Percentiles rank a stretch among this genome's conserved stretches.
Conservation (phyloP, 2,113 vertebrate species). For the Tachysurus vachellii region DNA sequence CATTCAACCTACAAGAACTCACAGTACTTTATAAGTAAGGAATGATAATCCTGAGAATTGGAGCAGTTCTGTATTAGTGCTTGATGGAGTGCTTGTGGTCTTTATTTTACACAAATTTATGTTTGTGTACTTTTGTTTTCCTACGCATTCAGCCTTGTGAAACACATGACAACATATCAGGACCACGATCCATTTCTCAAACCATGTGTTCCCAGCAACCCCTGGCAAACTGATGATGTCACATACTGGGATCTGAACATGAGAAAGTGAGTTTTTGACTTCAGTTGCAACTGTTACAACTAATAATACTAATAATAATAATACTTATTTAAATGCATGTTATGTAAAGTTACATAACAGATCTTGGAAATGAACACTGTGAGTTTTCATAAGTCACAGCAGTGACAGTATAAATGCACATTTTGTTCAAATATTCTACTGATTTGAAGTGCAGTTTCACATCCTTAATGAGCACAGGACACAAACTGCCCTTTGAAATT, state of each 20-base stretch:
- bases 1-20: not conserved
- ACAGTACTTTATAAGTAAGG: not conserved
- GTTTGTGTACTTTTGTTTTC: not conserved
- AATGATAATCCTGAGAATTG: not conserved
- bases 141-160: conserved; percentile 78
- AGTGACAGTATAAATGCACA: not conserved
- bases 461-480: not conserved
- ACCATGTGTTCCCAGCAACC: conserved; percentile 89
- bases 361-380: not conserved
- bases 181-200: conserved; percentile 89
- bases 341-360: not conserved
- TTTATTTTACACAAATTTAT: not conserved
- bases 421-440: not conserved
- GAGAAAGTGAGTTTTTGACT: conserved; percentile 76
- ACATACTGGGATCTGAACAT: conserved; percentile 89
- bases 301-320: not conserved
- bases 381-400: not conserved
- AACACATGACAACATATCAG: conserved; percentile 84
- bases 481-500: not conserved
- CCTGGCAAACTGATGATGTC: conserved; percentile 88
- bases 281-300: too few species aligned
- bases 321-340: not conserved
- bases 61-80: not conserved
- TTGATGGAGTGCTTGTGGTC: not conserved
- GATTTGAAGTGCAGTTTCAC: not conserved